Percentiles rank a stretch among this genome's conserved stretches.
Evolutionary conservation across 2,113 vertebrate species (phyloP).

Genomic region (Atractosteus spatula): DNA sequence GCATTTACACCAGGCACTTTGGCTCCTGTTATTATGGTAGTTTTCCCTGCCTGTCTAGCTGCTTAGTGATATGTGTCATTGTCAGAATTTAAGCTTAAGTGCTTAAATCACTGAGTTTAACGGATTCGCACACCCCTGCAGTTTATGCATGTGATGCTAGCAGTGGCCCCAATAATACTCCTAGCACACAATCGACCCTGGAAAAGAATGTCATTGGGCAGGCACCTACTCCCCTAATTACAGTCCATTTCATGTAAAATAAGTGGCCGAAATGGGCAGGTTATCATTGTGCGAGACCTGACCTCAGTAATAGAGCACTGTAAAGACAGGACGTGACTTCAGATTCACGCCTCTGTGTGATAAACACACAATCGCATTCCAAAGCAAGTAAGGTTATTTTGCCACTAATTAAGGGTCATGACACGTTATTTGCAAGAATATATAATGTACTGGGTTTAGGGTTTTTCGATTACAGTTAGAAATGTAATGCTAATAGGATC

Average conservation of each 20-base stretch:
- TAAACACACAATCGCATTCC: conserved; percentile 9
- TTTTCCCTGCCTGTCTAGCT: too few relatives aligned
- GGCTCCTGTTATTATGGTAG: too few relatives aligned
- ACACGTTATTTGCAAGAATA: not conserved
- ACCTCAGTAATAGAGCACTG: conserved; percentile 28
- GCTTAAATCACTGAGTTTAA: too few relatives aligned
- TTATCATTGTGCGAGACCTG: conserved; percentile 31
- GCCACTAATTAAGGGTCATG: not conserved
- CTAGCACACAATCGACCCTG: conserved; percentile 44
- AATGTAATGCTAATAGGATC: too few relatives aligned
- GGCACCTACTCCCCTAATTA: conserved; percentile 68
- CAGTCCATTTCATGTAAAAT: conserved; percentile 53
- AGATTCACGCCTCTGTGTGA: not conserved
- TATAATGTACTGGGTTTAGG: not conserved
- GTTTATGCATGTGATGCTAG: conserved; percentile 49
- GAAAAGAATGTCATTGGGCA: conserved; percentile 53
- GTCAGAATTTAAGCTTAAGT: too few relatives aligned
- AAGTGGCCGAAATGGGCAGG: conserved; percentile 18
- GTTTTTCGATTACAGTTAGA: too few relatives aligned
- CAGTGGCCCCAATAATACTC: conserved; percentile 48
- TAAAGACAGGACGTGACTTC: conserved; percentile 42
- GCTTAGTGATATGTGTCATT: too few relatives aligned
- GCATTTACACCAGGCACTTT: too few relatives aligned
- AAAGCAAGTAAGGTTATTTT: not conserved
- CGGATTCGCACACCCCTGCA: not conserved